phyloP scores from a whole-genome alignment of 2,888 invertebrate species.

The Malthinus seriepunctatus region DNA sequence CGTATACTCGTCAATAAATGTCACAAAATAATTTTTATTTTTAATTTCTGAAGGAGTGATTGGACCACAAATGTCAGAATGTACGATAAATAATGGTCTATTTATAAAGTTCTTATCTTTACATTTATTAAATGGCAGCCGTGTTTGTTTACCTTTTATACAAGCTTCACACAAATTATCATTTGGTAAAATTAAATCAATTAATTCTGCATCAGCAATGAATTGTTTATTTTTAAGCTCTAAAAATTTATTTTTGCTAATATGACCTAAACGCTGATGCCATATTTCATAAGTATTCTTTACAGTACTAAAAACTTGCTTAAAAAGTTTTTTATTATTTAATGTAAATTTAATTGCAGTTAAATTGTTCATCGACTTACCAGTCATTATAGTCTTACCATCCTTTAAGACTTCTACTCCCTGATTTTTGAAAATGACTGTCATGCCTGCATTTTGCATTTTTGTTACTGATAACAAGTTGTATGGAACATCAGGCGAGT shows the following conservation, averaged over 20 bases:
- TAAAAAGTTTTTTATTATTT: not conserved
- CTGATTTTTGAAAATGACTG: constrained; percentile 1
- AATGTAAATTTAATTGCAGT: not conserved
- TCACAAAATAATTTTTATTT: constrained; percentile 8
- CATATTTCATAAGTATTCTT: constrained; percentile 34
- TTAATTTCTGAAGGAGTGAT: constrained; percentile 1
- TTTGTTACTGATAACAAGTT: constrained; percentile 7
- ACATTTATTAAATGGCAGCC: not conserved
- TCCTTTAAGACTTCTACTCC: not conserved
- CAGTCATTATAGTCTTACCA: not conserved
- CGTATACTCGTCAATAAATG: constrained; percentile 6
- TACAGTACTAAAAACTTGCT: not conserved
- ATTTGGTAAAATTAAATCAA: constrained; percentile 23
- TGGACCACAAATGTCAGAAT: constrained; percentile 13
- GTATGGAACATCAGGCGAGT: constrained; percentile 1
- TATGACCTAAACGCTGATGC: constrained; percentile 41
- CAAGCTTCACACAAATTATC: constrained; percentile 21
- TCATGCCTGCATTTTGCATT: not conserved
- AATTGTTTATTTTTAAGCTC: constrained; percentile 36
- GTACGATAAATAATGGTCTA: not conserved
- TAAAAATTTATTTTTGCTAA: constrained; percentile 35
- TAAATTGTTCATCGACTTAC: not conserved
- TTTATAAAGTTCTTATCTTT: not conserved
- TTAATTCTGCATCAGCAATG: constrained; percentile 30
- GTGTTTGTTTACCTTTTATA: constrained; percentile 7